Evolutionary conservation across 1,140 invertebrate genomes (phyloP).

Genomic region (Ceratoteleas bidentatus): DNA sequence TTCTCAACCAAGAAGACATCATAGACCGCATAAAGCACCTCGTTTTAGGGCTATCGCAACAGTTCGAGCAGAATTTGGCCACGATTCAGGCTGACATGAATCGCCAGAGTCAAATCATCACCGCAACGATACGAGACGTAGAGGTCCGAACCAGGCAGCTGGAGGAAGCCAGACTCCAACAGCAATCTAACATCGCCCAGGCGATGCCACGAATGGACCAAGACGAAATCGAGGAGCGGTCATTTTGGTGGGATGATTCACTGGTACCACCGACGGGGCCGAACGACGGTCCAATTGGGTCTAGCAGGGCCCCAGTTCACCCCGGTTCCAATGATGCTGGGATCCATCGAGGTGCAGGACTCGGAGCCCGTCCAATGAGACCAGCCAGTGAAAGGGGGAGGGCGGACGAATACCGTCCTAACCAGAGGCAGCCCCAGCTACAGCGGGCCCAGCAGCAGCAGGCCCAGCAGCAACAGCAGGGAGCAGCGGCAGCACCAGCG

Average conservation of each 20-base stretch:
- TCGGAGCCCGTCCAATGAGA: not conserved
- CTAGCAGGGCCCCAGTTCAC: not conserved
- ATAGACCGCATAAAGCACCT: not conserved
- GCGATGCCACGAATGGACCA: not conserved
- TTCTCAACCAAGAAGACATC: not conserved
- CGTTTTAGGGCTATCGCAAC: not conserved
- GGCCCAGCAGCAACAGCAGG: no score
- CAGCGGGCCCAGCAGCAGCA: no score
- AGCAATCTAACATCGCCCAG: not conserved
- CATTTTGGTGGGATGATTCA: not conserved
- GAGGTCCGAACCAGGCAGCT: not conserved
- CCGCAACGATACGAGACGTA: not conserved
- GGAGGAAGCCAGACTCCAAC: not conserved
- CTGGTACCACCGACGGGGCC: not conserved
- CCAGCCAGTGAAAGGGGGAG: not conserved
- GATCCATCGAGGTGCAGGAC: not conserved
- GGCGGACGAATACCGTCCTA: not conserved
- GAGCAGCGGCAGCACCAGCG: no score
- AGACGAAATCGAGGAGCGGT: not conserved
- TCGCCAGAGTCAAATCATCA: not conserved
- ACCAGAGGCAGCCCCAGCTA: no score
- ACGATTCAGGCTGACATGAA: not conserved
- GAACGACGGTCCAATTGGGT: not conserved
- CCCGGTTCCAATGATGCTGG: not conserved
- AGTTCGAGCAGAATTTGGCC: not conserved